A percentile compares a stretch with the other conserved stretches of the same genome.
Evolutionary conservation across 2,113 vertebrate genomes (phyloP).

Genomic region (Oncorhynchus mykiss): DNA sequence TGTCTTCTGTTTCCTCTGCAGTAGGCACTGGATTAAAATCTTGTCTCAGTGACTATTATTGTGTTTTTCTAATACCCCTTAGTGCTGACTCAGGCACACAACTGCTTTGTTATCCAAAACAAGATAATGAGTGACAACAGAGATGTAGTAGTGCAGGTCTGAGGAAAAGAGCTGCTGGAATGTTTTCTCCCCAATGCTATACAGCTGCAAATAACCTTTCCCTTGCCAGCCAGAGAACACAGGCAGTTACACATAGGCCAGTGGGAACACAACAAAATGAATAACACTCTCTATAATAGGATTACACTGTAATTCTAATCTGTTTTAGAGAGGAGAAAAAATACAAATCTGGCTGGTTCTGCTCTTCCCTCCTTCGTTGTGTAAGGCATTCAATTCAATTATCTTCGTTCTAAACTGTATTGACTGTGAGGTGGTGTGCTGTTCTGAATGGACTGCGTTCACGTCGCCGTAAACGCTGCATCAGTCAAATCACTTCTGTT

Average conservation of each 20-base stretch:
- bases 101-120: constrained; percentile 4
- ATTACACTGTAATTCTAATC: constrained; percentile 10
- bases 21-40: constrained; percentile 4
- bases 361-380: neutral
- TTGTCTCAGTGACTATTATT: neutral
- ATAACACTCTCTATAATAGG: constrained; percentile 11
- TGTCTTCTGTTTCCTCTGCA: constrained; percentile 2
- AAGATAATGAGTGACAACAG: neutral
- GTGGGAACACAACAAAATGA: constrained; percentile 1
- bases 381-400: constrained; percentile 2
- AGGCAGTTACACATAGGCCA: neutral
- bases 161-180: neutral
- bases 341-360: neutral
- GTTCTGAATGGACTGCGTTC: neutral
- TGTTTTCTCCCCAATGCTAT: neutral
- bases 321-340: neutral
- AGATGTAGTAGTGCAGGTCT: neutral
- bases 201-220: neutral
- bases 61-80: constrained; percentile 5
- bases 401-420: neutral
- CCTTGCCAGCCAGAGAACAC: neutral
- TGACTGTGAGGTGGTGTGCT: constrained; percentile 4
- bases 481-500: constrained; percentile 11
- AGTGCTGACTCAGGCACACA: constrained; percentile 2
- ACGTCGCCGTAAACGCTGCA: neutral